phyloP scores from a whole-genome alignment of 2,113 vertebrate species.

The Origma solitaria region DNA sequence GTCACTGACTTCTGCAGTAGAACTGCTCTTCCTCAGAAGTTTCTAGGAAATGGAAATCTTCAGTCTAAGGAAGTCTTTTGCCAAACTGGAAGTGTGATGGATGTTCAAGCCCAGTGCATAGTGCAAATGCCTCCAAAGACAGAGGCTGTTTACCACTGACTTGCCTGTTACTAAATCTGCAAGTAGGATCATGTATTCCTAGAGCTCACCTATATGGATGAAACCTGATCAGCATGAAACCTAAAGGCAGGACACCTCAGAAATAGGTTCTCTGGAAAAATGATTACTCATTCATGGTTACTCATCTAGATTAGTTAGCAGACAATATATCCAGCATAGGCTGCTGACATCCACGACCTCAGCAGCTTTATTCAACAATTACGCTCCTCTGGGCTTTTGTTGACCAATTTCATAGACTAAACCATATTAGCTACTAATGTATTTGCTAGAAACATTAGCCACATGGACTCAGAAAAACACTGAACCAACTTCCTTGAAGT shows the following conservation, averaged over 20 bases:
- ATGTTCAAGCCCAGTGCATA: accelerated
- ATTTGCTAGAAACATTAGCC: background rate
- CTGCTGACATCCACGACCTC: background rate
- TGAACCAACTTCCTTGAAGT: background rate
- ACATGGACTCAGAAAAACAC: background rate
- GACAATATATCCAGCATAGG: background rate
- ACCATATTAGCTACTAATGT: background rate
- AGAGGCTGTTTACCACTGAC: background rate
- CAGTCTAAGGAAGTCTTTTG: background rate
- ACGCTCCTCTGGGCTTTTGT: background rate
- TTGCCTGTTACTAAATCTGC: background rate
- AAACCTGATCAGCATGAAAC: background rate
- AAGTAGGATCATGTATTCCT: background rate
- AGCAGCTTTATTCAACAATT: background rate
- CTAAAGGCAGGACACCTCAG: background rate
- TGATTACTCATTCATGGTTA: background rate
- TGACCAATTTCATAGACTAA: background rate
- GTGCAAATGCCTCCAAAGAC: background rate
- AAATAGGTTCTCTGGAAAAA: background rate
- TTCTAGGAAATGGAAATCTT: background rate
- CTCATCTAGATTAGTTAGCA: background rate
- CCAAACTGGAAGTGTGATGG: background rate
- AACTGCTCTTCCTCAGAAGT: background rate
- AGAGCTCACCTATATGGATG: background rate
- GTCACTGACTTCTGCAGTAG: background rate